Conservation (phyloP, 2,888 invertebrate genomes). For the Ochlodes sylvanus region DNA sequence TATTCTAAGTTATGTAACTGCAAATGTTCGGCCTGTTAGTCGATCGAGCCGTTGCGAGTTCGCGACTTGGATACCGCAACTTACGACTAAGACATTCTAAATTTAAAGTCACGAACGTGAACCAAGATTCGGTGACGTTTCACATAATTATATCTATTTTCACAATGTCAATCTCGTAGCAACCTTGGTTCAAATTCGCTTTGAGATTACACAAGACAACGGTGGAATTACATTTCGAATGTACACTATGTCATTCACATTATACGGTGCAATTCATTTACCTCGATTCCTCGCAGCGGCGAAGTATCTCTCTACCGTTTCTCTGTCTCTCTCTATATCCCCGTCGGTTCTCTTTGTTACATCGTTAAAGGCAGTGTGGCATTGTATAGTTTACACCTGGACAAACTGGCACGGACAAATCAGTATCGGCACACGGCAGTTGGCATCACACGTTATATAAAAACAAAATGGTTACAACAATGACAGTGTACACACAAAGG, state of each 20-base stretch:
- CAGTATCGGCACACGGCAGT: conserved; percentile 64
- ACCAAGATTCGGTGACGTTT: conserved; percentile 39
- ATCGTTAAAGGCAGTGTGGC: conserved; percentile 80
- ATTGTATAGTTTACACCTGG: conserved; percentile 76
- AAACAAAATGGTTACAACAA: conserved; percentile 39
- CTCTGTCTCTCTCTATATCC: conserved; percentile 63
- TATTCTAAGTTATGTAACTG: conserved; percentile 33
- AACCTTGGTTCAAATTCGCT: conserved; percentile 40
- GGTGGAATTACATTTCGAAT: conserved; percentile 20
- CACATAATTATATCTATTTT: no score
- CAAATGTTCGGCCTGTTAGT: conserved; percentile 47
- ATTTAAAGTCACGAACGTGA: conserved; percentile 40
- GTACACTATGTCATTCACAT: conserved; percentile 59
- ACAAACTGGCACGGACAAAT: conserved; percentile 77
- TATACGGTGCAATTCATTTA: conserved; percentile 74
- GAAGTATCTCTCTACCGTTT: conserved; percentile 59
- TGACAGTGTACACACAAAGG: conserved; percentile 44
- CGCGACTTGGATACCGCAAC: conserved; percentile 48
- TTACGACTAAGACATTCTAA: conserved; percentile 53
- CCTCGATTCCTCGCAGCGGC: conserved; percentile 75
- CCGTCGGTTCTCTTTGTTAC: conserved; percentile 70
- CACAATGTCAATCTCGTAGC: background rate
- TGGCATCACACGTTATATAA: conserved; percentile 9
- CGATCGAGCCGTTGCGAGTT: conserved; percentile 51
- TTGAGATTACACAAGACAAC: conserved; percentile 41